A percentile compares a stretch with the other conserved stretches of the same genome.
These are phyloP conservation scores for Tapirus terrestris DNA, from an alignment of 2,113 vertebrate genomes.

Conservation along the genomic window DNA sequence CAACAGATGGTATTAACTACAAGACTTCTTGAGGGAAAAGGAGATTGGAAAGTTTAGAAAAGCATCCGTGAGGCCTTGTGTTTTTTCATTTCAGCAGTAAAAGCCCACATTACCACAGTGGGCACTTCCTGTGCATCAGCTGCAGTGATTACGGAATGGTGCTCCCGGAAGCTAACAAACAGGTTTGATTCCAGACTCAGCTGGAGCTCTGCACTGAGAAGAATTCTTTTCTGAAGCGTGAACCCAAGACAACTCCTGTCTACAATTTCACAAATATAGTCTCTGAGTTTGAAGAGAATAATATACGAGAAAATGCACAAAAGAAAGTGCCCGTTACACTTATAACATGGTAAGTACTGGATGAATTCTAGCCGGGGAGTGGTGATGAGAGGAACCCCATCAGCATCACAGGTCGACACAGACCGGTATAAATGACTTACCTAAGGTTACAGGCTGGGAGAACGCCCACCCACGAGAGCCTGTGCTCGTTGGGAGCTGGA, in stretches of 20 bases:
- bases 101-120: not conserved
- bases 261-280: not conserved
- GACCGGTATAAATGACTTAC: not conserved
- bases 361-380: not conserved
- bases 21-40: not conserved
- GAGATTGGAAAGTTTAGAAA: not conserved
- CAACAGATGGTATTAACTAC: not conserved
- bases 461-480: not conserved
- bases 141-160: not conserved
- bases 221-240: conserved; percentile 19
- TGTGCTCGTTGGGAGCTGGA: not conserved
- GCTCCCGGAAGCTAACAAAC: not conserved
- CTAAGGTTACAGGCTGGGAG: fast-evolving
- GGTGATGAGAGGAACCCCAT: not conserved
- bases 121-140: not conserved
- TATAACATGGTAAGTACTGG: not conserved
- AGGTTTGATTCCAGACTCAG: not conserved
- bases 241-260: not conserved
- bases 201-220: not conserved
- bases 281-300: not conserved
- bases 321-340: not conserved
- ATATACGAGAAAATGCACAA: not conserved
- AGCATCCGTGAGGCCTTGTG: not conserved
- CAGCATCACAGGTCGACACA: fast-evolving
- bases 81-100: not conserved